A percentile compares a stretch with the other conserved stretches of the same genome.
Evolutionary conservation across 2,113 vertebrate genomes (phyloP).

Genomic region (Numenius arquata): DNA sequence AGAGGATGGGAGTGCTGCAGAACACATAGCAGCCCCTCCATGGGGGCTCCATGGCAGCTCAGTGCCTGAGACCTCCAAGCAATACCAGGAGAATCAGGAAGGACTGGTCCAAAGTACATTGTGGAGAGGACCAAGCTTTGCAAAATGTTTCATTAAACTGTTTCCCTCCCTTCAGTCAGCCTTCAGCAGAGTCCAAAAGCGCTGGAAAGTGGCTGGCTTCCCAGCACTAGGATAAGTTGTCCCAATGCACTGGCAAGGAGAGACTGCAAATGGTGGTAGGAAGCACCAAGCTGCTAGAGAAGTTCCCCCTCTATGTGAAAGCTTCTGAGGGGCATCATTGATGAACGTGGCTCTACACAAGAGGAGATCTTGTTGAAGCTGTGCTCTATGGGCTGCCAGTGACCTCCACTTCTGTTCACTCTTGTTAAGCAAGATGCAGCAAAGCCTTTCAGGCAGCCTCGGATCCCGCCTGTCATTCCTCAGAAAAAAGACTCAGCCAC

Average conservation of each 20-base stretch:
- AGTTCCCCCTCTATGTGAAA: background rate
- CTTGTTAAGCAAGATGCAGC: background rate
- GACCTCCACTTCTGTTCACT: background rate
- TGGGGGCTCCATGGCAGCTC: rapidly evolving
- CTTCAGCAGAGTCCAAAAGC: background rate
- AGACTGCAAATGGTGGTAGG: background rate
- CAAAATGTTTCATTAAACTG: background rate
- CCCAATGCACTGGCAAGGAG: background rate
- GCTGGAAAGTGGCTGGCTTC: background rate
- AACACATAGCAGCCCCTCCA: background rate
- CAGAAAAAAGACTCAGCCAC: background rate
- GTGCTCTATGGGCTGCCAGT: background rate
- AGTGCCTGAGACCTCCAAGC: background rate
- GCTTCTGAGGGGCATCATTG: background rate
- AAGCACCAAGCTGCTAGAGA: background rate
- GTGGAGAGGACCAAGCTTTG: background rate
- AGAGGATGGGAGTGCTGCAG: background rate
- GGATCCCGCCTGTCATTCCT: background rate
- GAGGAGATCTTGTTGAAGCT: background rate
- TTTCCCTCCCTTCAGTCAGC: background rate
- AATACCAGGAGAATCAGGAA: background rate
- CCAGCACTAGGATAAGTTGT: background rate
- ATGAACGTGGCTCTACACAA: background rate
- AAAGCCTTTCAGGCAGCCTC: background rate
- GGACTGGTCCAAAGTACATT: background rate